Base-by-base conservation (phyloP, 2,797 vertebrate genomes). In the Amblyopsis hoosieri region DNA sequence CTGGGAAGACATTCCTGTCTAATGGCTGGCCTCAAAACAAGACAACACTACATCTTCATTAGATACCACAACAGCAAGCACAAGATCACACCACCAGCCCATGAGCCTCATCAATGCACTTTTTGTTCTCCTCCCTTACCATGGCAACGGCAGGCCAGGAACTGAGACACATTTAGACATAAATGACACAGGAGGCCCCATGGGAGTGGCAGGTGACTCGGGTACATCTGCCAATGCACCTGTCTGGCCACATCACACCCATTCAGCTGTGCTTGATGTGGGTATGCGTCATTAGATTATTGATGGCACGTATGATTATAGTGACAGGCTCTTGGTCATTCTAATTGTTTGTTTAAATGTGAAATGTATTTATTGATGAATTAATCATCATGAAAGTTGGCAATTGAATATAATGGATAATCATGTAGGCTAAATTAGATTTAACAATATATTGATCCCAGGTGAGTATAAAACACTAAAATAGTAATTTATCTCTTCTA, bases 161-260 rank as follows among this genome's bases (percentile, higher is more conserved):
- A 90, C 91, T 90, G 90, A 87, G 86, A 81, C 87, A 92, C 85
- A 79, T 92, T 91, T 91, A 79, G 80, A 79, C 69, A 81, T 82
- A 86, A 83, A 78, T 76, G 83, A 80, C 71, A 84, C 66, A 61
- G 61, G 77, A 71, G 67, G 64, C 70, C 76, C 78, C 82, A 61
- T 69, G 64, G 79, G 80, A 78, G 72, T 49, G 66, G 60, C 79
- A 79, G 84, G 81, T 67, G 69, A 78, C 64, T 65, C 19, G 0
- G 66, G 66, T 76, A 78, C 87, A 87, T 84, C 86, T 87, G 89
- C 75, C 64, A 69, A 70, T 80, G 87, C 88, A 92, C 89, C 87
- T 92, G 89, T 79, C 78, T 83, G 67, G 76, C 72, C 50, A 14
- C 56, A 48, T 37, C 62, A 54, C 15, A 46, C 53, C 12, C 48